A percentile compares a stretch with the other conserved stretches of the same genome.
Conservation (phyloP, 2,888 invertebrate species). For the Scaptomyza parva region DNA sequence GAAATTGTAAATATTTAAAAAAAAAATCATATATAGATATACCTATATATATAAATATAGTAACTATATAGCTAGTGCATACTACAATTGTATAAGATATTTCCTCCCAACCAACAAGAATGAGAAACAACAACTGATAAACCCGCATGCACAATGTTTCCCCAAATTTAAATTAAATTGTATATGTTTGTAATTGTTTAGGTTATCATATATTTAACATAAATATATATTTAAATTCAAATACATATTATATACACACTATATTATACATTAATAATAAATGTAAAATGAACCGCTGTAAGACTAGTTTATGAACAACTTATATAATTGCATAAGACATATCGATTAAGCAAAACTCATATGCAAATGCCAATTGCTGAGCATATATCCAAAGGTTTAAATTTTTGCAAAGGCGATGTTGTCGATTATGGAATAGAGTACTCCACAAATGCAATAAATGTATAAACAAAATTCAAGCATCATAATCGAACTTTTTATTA, state of each 20-base stretch:
- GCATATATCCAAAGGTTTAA: conserved; percentile 39
- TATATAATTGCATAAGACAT: conserved; percentile 1
- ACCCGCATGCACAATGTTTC: background rate
- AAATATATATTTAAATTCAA: conserved; percentile 9
- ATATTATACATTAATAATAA: conserved; percentile 6
- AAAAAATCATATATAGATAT: background rate
- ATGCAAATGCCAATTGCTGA: conserved; percentile 23
- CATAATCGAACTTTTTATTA: background rate
- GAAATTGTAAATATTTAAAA: conserved; percentile 62
- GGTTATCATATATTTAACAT: conserved; percentile 12
- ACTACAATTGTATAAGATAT: conserved; percentile 9
- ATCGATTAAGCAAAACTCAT: conserved; percentile 10
- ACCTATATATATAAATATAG: background rate
- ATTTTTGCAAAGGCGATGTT: conserved; percentile 40
- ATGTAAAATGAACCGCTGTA: conserved; percentile 24
- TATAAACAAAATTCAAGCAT: conserved; percentile 37
- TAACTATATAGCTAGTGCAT: background rate
- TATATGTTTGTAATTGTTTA: conserved; percentile 55
- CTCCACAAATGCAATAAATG: conserved; percentile 61
- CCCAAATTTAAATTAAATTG: conserved; percentile 24
- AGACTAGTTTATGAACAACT: conserved; percentile 28
- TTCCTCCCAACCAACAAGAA: background rate
- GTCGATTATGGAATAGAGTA: conserved; percentile 35
- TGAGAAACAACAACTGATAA: conserved; percentile 4
- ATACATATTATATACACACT: conserved; percentile 14